A percentile compares a stretch with the other conserved stretches of the same genome.
phyloP scores from a whole-genome alignment of 2,888 invertebrate genomes.

The Theretra japonica region DNA sequence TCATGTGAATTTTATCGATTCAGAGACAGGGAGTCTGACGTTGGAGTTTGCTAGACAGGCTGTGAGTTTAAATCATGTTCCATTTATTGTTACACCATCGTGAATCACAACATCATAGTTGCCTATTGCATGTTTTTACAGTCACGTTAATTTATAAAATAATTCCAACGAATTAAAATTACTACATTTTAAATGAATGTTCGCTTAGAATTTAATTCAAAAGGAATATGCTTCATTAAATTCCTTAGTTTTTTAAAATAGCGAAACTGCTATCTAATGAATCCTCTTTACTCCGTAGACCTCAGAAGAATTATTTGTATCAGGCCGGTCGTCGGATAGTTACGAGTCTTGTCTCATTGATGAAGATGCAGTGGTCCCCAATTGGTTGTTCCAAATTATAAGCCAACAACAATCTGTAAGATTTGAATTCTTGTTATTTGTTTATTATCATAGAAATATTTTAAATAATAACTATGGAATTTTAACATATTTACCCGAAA shows the following conservation, averaged over 20 bases:
- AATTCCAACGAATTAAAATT: too few relatives aligned
- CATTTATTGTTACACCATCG: neutral
- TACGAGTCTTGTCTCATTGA: constrained; percentile 67
- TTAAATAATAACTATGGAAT: too few relatives aligned
- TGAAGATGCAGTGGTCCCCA: constrained; percentile 70
- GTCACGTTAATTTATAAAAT: too few relatives aligned
- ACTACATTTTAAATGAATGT: too few relatives aligned
- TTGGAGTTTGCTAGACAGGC: constrained; percentile 59
- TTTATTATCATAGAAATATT: neutral
- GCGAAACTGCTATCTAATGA: neutral
- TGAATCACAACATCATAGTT: too few relatives aligned
- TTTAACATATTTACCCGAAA: too few relatives aligned
- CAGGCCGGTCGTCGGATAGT: constrained; percentile 70
- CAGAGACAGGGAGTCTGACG: constrained; percentile 68
- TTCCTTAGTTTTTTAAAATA: neutral
- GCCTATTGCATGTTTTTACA: too few relatives aligned
- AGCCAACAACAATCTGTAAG: constrained; percentile 69
- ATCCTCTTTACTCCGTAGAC: constrained; percentile 52
- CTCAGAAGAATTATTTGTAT: constrained; percentile 73
- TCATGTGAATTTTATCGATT: constrained; percentile 64
- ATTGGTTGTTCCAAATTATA: constrained; percentile 74
- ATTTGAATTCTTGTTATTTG: constrained; percentile 7
- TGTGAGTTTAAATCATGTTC: constrained; percentile 49
- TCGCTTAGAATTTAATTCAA: too few relatives aligned
- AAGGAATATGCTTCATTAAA: too few relatives aligned